Base-by-base conservation (phyloP, 1,140 invertebrate species). In the Helicoverpa zea region DNA sequence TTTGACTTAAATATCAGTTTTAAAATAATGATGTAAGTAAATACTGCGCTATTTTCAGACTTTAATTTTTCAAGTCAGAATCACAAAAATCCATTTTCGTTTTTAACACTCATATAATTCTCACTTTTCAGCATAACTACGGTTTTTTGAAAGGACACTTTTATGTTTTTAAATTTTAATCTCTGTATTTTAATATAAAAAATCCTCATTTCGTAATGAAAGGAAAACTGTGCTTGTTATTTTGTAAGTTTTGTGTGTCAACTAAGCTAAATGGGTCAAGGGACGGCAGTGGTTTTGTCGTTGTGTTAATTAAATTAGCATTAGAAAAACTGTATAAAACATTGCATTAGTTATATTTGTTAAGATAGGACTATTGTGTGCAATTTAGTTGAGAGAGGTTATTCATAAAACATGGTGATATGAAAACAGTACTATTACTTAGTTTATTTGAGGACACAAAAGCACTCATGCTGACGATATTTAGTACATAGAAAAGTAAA, bases 181-280 rank as follows among this genome's bases (percentile, higher is more conserved):
- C 52, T 58, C 56, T 61, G 13, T 63, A 30, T 63, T 63, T 63
- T 13, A 35, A 13, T 63, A 35, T 3, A 30, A 63, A 30, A 61
- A 30, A 7, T 23, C 54, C 14, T n/a, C 3, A 9, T n/a, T 18
- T 58, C 5, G 16, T 58, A 58, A 58, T 58, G 56, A 58, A 58
- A 58, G 18, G 16, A 54, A 54, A 54, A 54, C 52, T 54, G 52
- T 23, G 56, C 16, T 58, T 58, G 56, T 18, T 58, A 58, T 58
- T 58, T 58, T 18, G 16, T 18, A 16, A 58, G 56, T 58, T 58
- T 23, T 23, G 14, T n/a, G 52, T 54, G 52, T 54, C 52, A 16
- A 54, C 52, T 23, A 7, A 58, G 2, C 16, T 58, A 58, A 58
- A 58, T 58, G 56, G 56, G 56, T 10, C 56, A 18, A 14, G 16